These are phyloP conservation scores for Sparus aurata DNA, from an alignment of 2,797 vertebrate species.

Conservation along the genomic window DNA sequence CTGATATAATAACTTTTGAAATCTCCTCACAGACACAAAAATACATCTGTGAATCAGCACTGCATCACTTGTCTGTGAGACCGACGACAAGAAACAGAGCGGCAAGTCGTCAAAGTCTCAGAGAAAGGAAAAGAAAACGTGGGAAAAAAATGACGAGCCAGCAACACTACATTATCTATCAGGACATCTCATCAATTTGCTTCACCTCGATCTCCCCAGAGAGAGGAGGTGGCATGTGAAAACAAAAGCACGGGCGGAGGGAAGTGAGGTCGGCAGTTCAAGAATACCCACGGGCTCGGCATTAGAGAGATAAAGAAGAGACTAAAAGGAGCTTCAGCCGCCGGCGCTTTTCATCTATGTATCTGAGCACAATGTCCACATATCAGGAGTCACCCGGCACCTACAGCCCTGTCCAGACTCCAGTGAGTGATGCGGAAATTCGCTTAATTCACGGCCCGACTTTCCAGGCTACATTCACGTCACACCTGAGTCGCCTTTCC, in stretches of 20 bases:
- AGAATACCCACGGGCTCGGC: conserved; percentile 47
- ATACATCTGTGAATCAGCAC: background rate
- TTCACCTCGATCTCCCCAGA: conserved; percentile 32
- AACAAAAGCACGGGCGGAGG: conserved; percentile 15
- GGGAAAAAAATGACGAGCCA: conserved; percentile 45
- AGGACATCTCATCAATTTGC: conserved; percentile 67
- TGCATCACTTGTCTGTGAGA: conserved; percentile 11
- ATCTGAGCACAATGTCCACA: background rate
- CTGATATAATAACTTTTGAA: background rate
- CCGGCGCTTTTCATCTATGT: conserved; percentile 23
- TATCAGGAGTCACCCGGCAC: background rate
- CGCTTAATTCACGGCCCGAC: conserved; percentile 29
- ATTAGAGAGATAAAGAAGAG: conserved; percentile 50
- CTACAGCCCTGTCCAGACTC: background rate
- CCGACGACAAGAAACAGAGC: conserved; percentile 18
- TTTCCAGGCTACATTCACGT: conserved; percentile 33
- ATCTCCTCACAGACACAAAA: background rate
- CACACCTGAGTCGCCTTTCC: conserved; percentile 20
- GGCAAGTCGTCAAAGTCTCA: conserved; percentile 10
- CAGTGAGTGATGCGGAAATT: conserved; percentile 8
- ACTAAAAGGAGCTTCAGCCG: conserved; percentile 45
- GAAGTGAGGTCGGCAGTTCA: conserved; percentile 59
- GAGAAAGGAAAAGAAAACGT: conserved; percentile 11
- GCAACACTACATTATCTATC: conserved; percentile 63
- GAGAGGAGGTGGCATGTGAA: conserved; percentile 24